These are phyloP conservation scores for Hypanus sabinus DNA, from an alignment of 2,113 vertebrate genomes.

Conservation along the genomic window DNA sequence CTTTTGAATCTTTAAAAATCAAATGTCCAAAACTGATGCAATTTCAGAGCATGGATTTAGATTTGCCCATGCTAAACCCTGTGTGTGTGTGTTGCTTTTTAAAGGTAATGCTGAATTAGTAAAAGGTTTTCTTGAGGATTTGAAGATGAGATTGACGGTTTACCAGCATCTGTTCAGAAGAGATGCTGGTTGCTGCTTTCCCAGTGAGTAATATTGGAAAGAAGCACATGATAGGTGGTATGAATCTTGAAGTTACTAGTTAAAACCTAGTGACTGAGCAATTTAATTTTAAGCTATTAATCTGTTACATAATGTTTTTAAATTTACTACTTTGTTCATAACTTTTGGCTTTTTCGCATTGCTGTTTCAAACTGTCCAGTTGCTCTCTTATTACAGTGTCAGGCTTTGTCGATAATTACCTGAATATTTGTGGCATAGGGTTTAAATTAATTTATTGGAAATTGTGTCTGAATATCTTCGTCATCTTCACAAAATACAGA, in stretches of 20 bases:
- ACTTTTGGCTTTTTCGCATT: not conserved
- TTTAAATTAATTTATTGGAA: not conserved
- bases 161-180: not conserved
- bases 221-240: not conserved
- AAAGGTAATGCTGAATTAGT: not conserved
- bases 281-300: not conserved
- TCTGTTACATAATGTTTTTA: not conserved
- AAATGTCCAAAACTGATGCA: not conserved
- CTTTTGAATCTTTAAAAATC: not conserved
- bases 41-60: not conserved
- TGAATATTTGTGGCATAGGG: not conserved
- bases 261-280: not conserved
- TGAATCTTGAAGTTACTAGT: not conserved
- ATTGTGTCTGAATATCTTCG: not conserved
- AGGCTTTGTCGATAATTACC: not conserved
- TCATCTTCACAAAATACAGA: not conserved
- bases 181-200: not conserved
- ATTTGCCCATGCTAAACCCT: not conserved
- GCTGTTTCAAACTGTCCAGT: not conserved
- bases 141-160: not conserved
- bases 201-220: not conserved
- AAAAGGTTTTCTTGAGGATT: not conserved
- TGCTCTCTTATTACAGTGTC: not conserved
- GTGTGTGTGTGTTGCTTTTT: not conserved
- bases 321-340: not conserved